These are phyloP conservation scores for Tineola bisselliella DNA, from an alignment of 2,888 invertebrate species.

Conservation along the genomic window DNA sequence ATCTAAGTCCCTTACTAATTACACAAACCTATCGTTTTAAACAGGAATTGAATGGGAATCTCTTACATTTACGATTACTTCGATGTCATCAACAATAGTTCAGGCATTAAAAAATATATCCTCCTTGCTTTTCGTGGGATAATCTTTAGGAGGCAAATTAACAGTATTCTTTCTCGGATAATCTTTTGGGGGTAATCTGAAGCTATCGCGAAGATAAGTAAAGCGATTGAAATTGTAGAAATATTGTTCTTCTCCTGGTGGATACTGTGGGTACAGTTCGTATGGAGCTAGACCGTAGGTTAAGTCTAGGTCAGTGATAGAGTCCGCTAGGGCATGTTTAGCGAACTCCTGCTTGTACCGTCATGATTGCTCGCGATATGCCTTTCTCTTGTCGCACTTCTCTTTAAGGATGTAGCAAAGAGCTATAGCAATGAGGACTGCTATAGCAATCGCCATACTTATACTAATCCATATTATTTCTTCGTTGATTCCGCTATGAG, in stretches of 20 bases:
- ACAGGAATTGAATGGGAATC: no score
- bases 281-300: constrained; percentile 40
- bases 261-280: constrained; percentile 55
- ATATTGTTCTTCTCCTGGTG: constrained; percentile 53
- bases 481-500: constrained; percentile 85
- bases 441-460: constrained; percentile 86
- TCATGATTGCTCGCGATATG: constrained; percentile 78
- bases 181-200: constrained; percentile 54
- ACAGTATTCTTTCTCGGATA: constrained; percentile 21
- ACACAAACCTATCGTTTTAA: no score
- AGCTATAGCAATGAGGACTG: constrained; percentile 82
- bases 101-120: constrained; percentile 58
- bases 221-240: constrained; percentile 61
- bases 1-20: background rate
- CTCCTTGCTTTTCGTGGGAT: constrained; percentile 36
- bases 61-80: background rate
- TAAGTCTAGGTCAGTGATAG: constrained; percentile 32
- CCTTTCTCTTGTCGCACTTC: constrained; percentile 80
- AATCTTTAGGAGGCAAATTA: background rate
- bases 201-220: constrained; percentile 49
- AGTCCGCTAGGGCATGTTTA: constrained; percentile 53
- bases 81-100: constrained; percentile 19
- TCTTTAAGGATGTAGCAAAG: constrained; percentile 83
- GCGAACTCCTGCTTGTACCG: constrained; percentile 64
- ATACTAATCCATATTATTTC: constrained; percentile 91